Evolutionary conservation across 2,113 vertebrate species (phyloP).

Genomic region (Callorhinus ursinus): DNA sequence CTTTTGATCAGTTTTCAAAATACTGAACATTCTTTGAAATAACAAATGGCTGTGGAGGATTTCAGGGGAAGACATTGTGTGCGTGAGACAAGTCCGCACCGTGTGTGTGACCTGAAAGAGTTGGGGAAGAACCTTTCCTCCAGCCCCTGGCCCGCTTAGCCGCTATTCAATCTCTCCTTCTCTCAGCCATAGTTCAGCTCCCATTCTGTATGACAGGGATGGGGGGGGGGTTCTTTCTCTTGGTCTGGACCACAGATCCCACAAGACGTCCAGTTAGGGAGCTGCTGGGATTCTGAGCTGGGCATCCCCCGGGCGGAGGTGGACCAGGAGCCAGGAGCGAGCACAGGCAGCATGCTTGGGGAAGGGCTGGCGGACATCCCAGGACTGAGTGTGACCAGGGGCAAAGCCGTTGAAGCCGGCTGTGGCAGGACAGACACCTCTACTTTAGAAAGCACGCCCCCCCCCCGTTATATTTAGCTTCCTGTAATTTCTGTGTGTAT

Average conservation of each 20-base stretch:
- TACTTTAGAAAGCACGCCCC: neutral
- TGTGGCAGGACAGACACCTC: accelerated
- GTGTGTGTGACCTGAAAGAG: neutral
- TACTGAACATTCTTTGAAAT: constrained; percentile 38
- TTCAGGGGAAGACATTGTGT: neutral
- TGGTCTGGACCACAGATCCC: neutral
- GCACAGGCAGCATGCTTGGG: neutral
- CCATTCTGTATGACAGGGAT: neutral
- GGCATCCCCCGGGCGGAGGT: neutral
- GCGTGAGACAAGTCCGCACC: accelerated
- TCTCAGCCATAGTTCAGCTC: neutral
- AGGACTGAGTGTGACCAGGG: no score
- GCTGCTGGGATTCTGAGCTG: neutral
- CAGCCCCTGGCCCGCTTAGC: neutral
- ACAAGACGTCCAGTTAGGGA: neutral
- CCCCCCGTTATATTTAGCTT: neutral
- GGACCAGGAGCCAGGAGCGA: neutral
- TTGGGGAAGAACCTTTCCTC: constrained; percentile 8
- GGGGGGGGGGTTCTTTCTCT: neutral
- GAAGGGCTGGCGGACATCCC: neutral
- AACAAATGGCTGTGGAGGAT: neutral
- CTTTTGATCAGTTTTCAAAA: constrained; percentile 34
- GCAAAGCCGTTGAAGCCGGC: accelerated
- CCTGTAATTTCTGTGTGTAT: neutral
- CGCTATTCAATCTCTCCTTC: accelerated